A percentile compares a stretch with the other conserved stretches of the same genome.
Conservation (phyloP, 2,888 invertebrate species). For the Melipona bicolor region DNA sequence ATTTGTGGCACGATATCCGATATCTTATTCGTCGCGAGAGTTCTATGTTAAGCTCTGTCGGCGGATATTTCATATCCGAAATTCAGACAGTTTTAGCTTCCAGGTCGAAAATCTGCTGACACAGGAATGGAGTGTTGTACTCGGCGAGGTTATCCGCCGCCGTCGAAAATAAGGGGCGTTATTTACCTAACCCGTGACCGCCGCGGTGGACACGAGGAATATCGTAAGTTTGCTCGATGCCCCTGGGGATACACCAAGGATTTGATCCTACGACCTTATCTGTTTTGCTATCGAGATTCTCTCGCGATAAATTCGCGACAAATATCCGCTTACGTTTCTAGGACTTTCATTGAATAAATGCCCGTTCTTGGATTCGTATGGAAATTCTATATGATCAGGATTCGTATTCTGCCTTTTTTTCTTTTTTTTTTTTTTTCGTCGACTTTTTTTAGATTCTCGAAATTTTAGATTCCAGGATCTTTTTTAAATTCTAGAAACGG, state of each 20-base stretch:
- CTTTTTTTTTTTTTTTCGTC: too few species aligned
- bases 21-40: background rate
- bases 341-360: background rate
- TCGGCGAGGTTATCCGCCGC: constrained; percentile 21
- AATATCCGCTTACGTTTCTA: constrained; percentile 17
- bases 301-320: constrained; percentile 36
- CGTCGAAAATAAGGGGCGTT: constrained; percentile 54
- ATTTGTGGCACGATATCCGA: background rate
- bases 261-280: constrained; percentile 42
- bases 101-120: constrained; percentile 49
- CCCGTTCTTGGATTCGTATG: background rate
- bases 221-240: constrained; percentile 58
- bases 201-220: constrained; percentile 44
- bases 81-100: constrained; percentile 16
- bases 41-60: constrained; percentile 24
- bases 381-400: background rate
- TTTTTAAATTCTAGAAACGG: too few species aligned
- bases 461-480: background rate
- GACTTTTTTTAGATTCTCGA: background rate
- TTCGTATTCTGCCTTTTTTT: background rate
- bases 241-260: constrained; percentile 39
- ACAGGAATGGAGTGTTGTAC: constrained; percentile 37
- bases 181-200: constrained; percentile 58
- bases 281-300: constrained; percentile 23
- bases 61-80: constrained; percentile 39